Percentiles rank a stretch among this genome's conserved stretches.
These are phyloP conservation scores for Chironex yamaguchii DNA, from an alignment of 30 jellyfish, hydroid and myxozoan genomes.

Conservation along the genomic window DNA sequence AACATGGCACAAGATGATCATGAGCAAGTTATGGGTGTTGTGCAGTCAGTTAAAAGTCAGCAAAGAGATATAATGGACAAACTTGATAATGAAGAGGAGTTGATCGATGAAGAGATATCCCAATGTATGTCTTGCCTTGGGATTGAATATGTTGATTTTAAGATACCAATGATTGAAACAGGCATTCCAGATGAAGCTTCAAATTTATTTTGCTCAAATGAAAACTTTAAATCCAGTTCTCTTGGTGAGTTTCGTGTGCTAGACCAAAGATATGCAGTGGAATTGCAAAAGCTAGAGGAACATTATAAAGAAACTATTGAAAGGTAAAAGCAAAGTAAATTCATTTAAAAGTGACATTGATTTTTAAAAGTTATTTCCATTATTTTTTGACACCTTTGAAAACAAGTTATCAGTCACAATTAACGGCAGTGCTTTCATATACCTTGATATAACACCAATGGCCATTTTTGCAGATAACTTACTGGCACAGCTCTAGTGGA, in stretches of 20 bases:
- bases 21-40: constrained; percentile 26
- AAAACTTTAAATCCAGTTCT: constrained; percentile 41
- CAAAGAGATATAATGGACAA: constrained; percentile 40
- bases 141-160: constrained; percentile 56
- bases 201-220: constrained; percentile 71
- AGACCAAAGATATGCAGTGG: constrained; percentile 66
- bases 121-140: constrained; percentile 39
- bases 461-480: too few species aligned
- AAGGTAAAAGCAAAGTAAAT: constrained; percentile 41
- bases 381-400: too few species aligned
- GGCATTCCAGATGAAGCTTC: constrained; percentile 72
- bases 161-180: constrained; percentile 63
- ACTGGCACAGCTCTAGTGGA: too few species aligned
- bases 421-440: too few species aligned
- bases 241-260: constrained; percentile 61
- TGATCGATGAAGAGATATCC: constrained; percentile 36
- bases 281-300: constrained; percentile 70
- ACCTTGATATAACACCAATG: too few species aligned
- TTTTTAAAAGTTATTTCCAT: too few species aligned
- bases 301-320: constrained; percentile 52
- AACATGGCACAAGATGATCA: constrained; percentile 70
- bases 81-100: constrained; percentile 64
- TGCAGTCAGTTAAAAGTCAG: constrained; percentile 79
- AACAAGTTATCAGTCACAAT: too few species aligned
- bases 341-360: neutral